Conservation (phyloP, 1,140 invertebrate genomes). For the Drosophila lacertosa region DNA sequence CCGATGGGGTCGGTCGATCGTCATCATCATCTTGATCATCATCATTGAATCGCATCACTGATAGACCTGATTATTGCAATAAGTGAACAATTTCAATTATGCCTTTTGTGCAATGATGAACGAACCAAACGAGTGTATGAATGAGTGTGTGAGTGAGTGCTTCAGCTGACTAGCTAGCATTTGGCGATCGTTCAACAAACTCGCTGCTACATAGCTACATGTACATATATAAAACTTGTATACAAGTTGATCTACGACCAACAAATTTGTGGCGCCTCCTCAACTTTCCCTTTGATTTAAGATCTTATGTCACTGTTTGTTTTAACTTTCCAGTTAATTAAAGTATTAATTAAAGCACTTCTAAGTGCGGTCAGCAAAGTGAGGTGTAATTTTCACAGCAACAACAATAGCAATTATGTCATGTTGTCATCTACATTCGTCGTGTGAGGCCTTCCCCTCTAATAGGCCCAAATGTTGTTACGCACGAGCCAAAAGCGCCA, state of each 20-base stretch:
- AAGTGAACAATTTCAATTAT: conserved; percentile 36
- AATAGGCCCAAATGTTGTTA: conserved; percentile 13
- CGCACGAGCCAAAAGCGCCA: conserved; percentile 39
- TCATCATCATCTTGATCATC: too few relatives aligned
- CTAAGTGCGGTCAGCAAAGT: conserved; percentile 32
- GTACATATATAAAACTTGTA: neutral
- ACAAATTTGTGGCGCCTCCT: neutral
- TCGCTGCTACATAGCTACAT: conserved; percentile 13
- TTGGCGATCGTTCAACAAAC: conserved; percentile 32
- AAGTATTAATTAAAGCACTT: conserved; percentile 62
- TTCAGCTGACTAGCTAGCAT: conserved; percentile 1
- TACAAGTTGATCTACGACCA: conserved; percentile 18
- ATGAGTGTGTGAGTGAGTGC: neutral
- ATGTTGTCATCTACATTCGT: conserved; percentile 36
- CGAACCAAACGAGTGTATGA: neutral
- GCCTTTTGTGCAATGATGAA: conserved; percentile 32
- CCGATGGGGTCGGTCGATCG: neutral
- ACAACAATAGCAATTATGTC: conserved; percentile 59
- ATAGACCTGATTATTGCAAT: conserved; percentile 29
- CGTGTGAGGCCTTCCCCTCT: neutral
- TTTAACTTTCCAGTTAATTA: conserved; percentile 59
- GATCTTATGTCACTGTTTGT: conserved; percentile 30
- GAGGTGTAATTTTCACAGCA: conserved; percentile 20
- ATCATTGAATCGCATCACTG: conserved; percentile 31
- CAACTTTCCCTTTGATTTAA: conserved; percentile 49